Conservation (phyloP, 1,140 invertebrate genomes). For the Cydia splendana region DNA sequence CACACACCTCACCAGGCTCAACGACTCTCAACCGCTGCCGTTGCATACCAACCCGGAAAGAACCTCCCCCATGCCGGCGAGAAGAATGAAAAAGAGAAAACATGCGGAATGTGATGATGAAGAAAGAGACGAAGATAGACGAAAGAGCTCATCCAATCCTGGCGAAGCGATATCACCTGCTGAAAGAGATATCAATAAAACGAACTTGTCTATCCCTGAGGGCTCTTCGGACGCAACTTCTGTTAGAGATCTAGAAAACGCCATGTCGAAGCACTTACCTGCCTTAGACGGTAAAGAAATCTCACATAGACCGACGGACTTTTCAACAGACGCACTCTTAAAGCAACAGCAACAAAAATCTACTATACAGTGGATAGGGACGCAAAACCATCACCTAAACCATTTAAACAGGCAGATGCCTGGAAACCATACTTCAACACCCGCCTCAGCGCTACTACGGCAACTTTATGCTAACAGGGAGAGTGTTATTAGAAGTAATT, state of each 20-base stretch:
- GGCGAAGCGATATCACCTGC: constrained; percentile 63
- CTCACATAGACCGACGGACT: constrained; percentile 88
- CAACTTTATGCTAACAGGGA: constrained; percentile 96
- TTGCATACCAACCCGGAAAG: constrained; percentile 69
- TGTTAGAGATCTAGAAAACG: constrained; percentile 95
- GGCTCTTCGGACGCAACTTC: constrained; percentile 80
- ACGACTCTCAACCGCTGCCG: constrained; percentile 71
- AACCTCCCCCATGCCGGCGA: constrained; percentile 73
- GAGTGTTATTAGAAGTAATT: constrained; percentile 95
- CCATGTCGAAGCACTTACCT: constrained; percentile 97
- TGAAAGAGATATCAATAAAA: constrained; percentile 69
- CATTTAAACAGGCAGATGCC: constrained; percentile 84
- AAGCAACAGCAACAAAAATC: constrained; percentile 91
- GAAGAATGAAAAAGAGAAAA: constrained; percentile 76
- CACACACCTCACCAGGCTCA: constrained; percentile 70
- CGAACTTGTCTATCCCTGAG: constrained; percentile 70
- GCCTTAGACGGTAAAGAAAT: constrained; percentile 80
- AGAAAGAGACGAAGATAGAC: constrained; percentile 73
- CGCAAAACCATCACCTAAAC: constrained; percentile 85
- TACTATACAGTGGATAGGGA: constrained; percentile 96
- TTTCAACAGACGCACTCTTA: constrained; percentile 91
- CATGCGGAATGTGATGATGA: constrained; percentile 73
- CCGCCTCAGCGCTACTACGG: constrained; percentile 92
- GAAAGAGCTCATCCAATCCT: constrained; percentile 81
- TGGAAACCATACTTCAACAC: constrained; percentile 78